Evolutionary conservation across 2,113 vertebrate genomes (phyloP).

Genomic region (Tragelaphus scriptus): DNA sequence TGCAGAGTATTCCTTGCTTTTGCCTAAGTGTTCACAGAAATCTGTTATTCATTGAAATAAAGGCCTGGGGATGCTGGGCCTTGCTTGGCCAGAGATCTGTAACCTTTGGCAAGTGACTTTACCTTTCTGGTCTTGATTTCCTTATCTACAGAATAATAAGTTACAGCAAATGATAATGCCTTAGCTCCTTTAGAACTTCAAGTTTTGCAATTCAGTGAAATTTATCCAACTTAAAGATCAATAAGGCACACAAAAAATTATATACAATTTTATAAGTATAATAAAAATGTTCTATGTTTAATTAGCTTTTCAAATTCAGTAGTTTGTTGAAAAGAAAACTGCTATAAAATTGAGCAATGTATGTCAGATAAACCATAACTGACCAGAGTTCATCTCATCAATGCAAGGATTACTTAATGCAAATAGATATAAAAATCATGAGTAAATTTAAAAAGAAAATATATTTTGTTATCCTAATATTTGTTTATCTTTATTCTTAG

Average conservation of each 20-base stretch:
- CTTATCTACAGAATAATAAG: background rate
- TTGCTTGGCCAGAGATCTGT: background rate
- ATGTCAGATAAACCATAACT: background rate
- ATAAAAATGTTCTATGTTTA: background rate
- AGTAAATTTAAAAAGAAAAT: background rate
- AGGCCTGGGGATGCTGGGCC: background rate
- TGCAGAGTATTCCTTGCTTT: constrained; percentile 4
- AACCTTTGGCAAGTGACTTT: background rate
- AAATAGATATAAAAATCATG: background rate
- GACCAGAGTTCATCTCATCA: background rate
- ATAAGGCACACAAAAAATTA: constrained; percentile 1
- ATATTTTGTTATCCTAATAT: background rate
- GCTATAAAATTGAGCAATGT: background rate
- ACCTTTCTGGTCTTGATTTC: constrained; percentile 1
- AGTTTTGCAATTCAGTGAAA: constrained; percentile 13
- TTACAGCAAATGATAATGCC: background rate
- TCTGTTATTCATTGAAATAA: background rate
- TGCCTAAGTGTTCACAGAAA: background rate
- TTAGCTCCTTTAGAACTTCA: background rate
- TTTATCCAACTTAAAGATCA: background rate
- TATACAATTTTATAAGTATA: background rate
- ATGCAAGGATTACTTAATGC: constrained; percentile 5
- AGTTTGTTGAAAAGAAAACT: background rate
- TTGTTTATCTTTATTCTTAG: background rate
- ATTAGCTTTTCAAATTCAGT: background rate